These are phyloP conservation scores for Pseudachorutes palmiensis DNA, from an alignment of 1,140 invertebrate species.

Conservation along the genomic window DNA sequence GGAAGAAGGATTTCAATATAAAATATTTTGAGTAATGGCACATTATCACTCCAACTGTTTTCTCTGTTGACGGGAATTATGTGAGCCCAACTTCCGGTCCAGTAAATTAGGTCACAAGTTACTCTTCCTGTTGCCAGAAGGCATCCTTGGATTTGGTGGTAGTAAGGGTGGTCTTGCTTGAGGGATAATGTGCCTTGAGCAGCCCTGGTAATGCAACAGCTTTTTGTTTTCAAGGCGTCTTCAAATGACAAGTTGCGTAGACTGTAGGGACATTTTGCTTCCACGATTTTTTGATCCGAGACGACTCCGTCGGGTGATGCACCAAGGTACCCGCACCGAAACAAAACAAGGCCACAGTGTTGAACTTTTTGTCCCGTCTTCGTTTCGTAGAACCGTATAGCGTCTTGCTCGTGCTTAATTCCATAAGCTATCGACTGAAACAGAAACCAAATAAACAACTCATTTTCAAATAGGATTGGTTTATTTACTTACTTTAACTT, in stretches of 20 bases:
- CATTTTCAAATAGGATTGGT: not conserved
- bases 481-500: not conserved
- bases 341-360: not conserved
- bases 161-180: conserved; percentile 7
- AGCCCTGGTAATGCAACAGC: not conserved
- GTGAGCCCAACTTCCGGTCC: not conserved
- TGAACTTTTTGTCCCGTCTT: not conserved
- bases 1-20: not conserved
- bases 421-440: conserved; percentile 5
- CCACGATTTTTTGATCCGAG: conserved; percentile 32
- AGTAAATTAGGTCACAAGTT: not conserved
- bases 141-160: conserved; percentile 11
- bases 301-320: conserved; percentile 38
- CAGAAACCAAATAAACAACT: not conserved
- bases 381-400: not conserved
- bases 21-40: not conserved
- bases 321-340: conserved; percentile 17
- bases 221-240: not conserved
- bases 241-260: not conserved
- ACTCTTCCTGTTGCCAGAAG: not conserved
- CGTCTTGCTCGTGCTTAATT: conserved; percentile 3
- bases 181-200: not conserved
- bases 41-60: not conserved
- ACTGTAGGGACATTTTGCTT: conserved; percentile 32
- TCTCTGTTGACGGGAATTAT: not conserved